phyloP scores from a whole-genome alignment of 2,888 invertebrate species.

The Glaucopsyche alexis region DNA sequence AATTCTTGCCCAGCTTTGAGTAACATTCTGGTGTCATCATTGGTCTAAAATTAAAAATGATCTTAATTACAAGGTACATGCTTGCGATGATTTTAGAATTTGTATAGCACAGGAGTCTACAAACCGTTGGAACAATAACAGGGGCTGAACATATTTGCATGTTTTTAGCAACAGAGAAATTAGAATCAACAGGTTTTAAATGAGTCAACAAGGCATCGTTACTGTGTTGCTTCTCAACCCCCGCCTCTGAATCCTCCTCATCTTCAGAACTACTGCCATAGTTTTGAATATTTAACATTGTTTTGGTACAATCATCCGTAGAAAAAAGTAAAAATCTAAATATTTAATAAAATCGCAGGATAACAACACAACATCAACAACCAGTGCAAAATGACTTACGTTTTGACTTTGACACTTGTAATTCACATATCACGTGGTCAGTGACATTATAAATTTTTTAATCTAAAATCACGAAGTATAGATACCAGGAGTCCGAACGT shows the following conservation, averaged over 20 bases:
- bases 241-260: slow-evolving; percentile 77
- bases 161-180: slow-evolving; percentile 81
- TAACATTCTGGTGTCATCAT: slow-evolving; percentile 84
- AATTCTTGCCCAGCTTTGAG: slow-evolving; percentile 92
- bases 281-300: slow-evolving; percentile 86
- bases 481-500: no score
- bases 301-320: slow-evolving; percentile 32
- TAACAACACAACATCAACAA: slow-evolving; percentile 11
- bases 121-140: slow-evolving; percentile 88
- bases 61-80: slow-evolving; percentile 3
- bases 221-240: slow-evolving; percentile 58
- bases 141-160: slow-evolving; percentile 91
- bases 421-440: not conserved
- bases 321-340: not conserved
- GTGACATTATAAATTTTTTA: no score
- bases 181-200: slow-evolving; percentile 78
- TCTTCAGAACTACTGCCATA: slow-evolving; percentile 88
- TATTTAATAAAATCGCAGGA: slow-evolving; percentile 4
- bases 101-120: slow-evolving; percentile 35
- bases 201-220: slow-evolving; percentile 69
- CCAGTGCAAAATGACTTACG: not conserved
- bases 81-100: not conserved
- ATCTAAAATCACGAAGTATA: no score
- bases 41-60: slow-evolving; percentile 76
- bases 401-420: slow-evolving; percentile 1